phyloP scores from a whole-genome alignment of 2,113 vertebrate species.

The Stictonetta naevosa region DNA sequence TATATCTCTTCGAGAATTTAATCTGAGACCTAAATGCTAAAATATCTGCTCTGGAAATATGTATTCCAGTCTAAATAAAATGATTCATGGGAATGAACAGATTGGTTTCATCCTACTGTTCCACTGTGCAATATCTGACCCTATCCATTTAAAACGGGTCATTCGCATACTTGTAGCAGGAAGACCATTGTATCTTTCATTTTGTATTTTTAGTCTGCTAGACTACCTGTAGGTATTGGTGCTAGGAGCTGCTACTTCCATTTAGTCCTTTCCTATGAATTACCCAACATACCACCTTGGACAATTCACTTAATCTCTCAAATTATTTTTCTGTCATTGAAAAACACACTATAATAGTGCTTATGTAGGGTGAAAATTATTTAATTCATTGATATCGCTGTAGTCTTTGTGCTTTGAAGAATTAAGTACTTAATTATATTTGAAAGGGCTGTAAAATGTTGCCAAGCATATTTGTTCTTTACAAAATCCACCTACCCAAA shows the following conservation, averaged over 20 bases:
- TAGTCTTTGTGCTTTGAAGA: background rate
- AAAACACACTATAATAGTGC: background rate
- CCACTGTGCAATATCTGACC: background rate
- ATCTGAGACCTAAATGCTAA: background rate
- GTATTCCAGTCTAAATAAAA: background rate
- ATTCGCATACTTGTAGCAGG: background rate
- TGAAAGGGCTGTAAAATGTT: background rate
- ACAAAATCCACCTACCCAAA: background rate
- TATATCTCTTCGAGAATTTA: background rate
- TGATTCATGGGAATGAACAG: background rate
- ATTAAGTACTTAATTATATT: background rate
- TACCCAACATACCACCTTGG: background rate
- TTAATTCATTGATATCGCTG: background rate
- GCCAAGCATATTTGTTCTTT: background rate
- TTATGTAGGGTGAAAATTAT: background rate
- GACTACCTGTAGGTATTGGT: background rate
- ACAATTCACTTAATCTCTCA: background rate
- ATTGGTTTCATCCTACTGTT: background rate
- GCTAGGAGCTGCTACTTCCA: background rate
- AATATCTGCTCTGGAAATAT: background rate
- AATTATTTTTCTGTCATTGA: background rate
- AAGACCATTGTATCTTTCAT: fast-evolving
- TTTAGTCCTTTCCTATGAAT: background rate
- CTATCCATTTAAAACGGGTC: background rate
- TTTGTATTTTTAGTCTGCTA: background rate